Evolutionary conservation across 2,888 invertebrate species (phyloP), one percentile per base, ranked within the genome.

Genomic region (Cephonodes hylas): DNA sequence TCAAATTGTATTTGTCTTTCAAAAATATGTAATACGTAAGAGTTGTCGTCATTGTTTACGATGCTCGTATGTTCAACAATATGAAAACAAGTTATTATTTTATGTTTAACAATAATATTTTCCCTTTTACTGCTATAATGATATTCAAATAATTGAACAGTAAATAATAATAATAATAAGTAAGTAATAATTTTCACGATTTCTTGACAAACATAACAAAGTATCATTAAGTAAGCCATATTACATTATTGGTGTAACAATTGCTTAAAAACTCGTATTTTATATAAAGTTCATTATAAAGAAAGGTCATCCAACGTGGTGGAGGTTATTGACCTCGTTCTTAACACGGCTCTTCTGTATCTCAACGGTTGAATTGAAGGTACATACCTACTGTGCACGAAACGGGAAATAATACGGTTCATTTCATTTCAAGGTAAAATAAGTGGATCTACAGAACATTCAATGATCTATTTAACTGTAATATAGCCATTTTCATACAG

Each of bases 321-420:
- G 66, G 80, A 83, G 89, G 85, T 89, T 81, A 80, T 84, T 75
- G 88, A 86, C 89, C 89, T 79, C 82, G 80, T 83, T 88, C 73
- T 73, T 72, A 64, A 71, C 71, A 70, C 67, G 62, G 71, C 73
- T 80, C 78, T 75, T 80, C 80, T 84, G 83, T 81, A 85, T 84
- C 81, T 85, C 83, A 81, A 79, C 86, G 83, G 82, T 79, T 78
- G 75, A 84, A 80, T 83, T 81, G 77, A 84, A 88, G 84, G 84
- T 85, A 84, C 79, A 81, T 77, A 76, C 78, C 76, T 77, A 80
- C 84, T 84, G 80, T 79, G 83, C 81, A 84, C 81, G 71, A 83
- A 89, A 89, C 89, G 89, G 89, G 89, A 89, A 87, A 88, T 89
- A 84, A 85, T 88, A 89, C 89, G 87, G 89, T 89, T 88, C 83